phyloP scores from a whole-genome alignment of 2,888 invertebrate species.

The Andrena praecox region DNA sequence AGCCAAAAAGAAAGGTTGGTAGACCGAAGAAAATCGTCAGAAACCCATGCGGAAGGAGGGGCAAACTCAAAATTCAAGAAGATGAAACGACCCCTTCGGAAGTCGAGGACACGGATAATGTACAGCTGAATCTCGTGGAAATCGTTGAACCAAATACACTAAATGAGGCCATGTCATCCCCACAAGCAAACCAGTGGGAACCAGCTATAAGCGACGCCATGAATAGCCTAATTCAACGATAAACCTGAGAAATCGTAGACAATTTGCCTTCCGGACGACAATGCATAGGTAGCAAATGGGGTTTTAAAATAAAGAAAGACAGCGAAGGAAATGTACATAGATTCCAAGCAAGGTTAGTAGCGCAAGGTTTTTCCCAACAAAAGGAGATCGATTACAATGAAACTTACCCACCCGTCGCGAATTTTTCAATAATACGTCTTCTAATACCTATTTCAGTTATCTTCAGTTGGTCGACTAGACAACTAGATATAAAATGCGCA shows the following conservation, averaged over 20 bases:
- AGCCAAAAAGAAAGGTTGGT: background rate
- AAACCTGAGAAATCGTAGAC: background rate
- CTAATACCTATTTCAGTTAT: background rate
- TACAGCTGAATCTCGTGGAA: background rate
- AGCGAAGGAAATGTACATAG: background rate
- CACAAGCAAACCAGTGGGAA: background rate
- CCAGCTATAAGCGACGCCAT: background rate
- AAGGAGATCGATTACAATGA: background rate
- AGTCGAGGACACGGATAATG: background rate
- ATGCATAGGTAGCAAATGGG: background rate
- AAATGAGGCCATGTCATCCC: background rate
- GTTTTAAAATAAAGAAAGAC: background rate
- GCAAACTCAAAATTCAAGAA: background rate
- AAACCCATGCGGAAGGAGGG: constrained; percentile 7
- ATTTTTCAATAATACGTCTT: background rate
- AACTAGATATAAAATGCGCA: constrained; percentile 7
- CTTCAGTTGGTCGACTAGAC: constrained; percentile 10
- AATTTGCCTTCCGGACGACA: background rate
- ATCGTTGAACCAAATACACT: background rate
- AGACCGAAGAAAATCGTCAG: background rate
- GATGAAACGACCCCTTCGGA: background rate
- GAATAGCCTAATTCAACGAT: background rate
- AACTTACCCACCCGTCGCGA: background rate
- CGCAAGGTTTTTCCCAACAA: background rate
- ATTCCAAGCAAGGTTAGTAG: too few species aligned